Evolutionary conservation across 2,113 vertebrate genomes (phyloP), one percentile per base, ranked within the genome.

Genomic region (Formicarius rufipectus): DNA sequence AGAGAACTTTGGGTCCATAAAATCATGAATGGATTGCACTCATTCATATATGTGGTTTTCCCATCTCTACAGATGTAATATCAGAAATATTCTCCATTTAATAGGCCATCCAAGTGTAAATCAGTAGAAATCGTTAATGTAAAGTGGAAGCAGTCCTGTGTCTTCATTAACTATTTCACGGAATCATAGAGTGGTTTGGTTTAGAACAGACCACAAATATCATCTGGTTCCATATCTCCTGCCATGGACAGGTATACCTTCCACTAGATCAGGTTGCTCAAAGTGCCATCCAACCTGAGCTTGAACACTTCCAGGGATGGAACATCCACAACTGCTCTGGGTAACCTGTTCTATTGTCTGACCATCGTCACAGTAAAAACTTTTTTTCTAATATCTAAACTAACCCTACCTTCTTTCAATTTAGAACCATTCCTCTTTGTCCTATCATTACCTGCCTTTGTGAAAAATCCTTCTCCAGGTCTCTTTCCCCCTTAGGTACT

Each of bases 1-100:
- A 39, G 96, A 96, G 90, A 90, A 68, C 67, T n/a, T 35, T 3
- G 40, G 60, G 28, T 95, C 96, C 89, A 53, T 96, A 93, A 97
- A 96, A 49, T 74, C 37, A 49, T 42, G 33, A 95, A 93, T 85
- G 83, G 84, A 83, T 91, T 93, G 55, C 24, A 42, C 42, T 88
- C 52, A 40, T 88, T 94, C 91, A 25, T 80, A 25, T 56, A 31
- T 63, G 81, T 92, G 80, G 53, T 88, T 93, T 96, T 96, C 35
- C 63, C 56, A 78, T 91, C 84, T 96, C 87, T 96, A 60, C 72
- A 72, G 75, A 64, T 85, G 37, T 40, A 84, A 60, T 95, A 80
- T 84, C 56, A 89, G 94, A 95, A 82, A 84, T 83, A 58, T 11
- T 80, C 84, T 87, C 76, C 37, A 11, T 93, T 96, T 95, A 81